Conservation (phyloP, 2,888 invertebrate genomes). For the Dryadula phaetusa region DNA sequence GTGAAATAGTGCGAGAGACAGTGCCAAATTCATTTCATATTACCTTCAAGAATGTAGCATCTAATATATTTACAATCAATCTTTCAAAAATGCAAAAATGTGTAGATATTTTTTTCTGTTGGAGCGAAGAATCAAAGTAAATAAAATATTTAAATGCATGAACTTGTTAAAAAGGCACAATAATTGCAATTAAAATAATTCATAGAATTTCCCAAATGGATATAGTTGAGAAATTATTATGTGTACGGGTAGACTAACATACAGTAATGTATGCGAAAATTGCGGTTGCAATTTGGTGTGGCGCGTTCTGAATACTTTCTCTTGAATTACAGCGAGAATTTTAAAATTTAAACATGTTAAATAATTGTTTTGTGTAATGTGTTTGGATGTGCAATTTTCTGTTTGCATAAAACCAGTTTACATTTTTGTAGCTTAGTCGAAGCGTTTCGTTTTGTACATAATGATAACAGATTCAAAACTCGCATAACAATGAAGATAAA, state of each 20-base stretch:
- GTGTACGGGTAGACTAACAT: constrained; percentile 25
- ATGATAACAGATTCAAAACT: background rate
- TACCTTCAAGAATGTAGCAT: no score
- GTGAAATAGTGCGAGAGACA: no score
- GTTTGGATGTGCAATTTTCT: background rate
- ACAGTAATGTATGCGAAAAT: constrained; percentile 29
- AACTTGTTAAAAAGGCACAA: background rate
- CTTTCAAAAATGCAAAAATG: no score
- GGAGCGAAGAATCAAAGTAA: no score
- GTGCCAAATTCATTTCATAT: no score
- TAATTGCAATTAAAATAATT: constrained; percentile 14
- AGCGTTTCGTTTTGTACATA: background rate
- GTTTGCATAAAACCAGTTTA: background rate
- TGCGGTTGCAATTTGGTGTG: constrained; percentile 29
- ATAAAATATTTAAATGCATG: background rate
- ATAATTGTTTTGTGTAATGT: constrained; percentile 15
- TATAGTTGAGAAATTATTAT: constrained; percentile 29
- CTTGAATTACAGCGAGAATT: constrained; percentile 11
- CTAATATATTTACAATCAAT: no score
- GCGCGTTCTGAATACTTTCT: constrained; percentile 27
- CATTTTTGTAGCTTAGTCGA: background rate
- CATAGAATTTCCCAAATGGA: background rate
- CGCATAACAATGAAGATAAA: background rate
- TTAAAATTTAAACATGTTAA: constrained; percentile 18
- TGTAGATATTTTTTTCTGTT: no score